Conservation (phyloP, 1,140 invertebrate genomes). For the Amphibalanus amphitrite region DNA sequence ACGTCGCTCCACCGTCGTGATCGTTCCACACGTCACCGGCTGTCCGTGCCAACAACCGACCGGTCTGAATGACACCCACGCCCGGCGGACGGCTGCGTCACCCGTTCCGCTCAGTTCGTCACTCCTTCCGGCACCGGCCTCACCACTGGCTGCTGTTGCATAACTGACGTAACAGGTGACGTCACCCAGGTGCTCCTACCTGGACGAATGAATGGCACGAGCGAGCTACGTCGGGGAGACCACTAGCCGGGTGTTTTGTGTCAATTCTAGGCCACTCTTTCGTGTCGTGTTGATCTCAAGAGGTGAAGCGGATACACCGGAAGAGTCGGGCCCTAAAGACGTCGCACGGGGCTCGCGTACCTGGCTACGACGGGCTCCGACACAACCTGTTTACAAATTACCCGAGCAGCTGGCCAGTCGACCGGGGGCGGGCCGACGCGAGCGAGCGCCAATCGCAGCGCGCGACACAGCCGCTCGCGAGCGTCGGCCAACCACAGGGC, state of each 20-base stretch:
- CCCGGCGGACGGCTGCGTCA: too few species aligned
- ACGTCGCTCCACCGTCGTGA: too few species aligned
- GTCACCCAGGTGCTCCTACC: neutral
- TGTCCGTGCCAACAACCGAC: too few species aligned
- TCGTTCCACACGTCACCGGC: too few species aligned
- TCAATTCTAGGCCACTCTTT: too few species aligned
- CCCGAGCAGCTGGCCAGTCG: neutral
- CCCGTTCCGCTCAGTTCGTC: neutral
- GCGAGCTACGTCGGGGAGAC: too few species aligned
- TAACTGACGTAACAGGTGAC: neutral
- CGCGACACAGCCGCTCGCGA: neutral
- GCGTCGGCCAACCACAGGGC: neutral
- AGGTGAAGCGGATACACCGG: neutral
- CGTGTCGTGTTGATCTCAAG: too few species aligned
- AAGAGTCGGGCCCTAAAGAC: neutral
- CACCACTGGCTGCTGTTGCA: neutral
- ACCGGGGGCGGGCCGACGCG: neutral
- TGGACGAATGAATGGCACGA: neutral
- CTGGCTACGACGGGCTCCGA: neutral
- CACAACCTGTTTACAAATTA: neutral
- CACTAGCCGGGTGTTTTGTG: too few species aligned
- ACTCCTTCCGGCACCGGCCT: neutral
- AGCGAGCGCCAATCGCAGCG: neutral
- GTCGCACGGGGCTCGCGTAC: neutral
- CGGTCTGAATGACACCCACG: too few species aligned